Base-by-base conservation (phyloP, 2,888 invertebrate genomes). In the Apamea anceps region DNA sequence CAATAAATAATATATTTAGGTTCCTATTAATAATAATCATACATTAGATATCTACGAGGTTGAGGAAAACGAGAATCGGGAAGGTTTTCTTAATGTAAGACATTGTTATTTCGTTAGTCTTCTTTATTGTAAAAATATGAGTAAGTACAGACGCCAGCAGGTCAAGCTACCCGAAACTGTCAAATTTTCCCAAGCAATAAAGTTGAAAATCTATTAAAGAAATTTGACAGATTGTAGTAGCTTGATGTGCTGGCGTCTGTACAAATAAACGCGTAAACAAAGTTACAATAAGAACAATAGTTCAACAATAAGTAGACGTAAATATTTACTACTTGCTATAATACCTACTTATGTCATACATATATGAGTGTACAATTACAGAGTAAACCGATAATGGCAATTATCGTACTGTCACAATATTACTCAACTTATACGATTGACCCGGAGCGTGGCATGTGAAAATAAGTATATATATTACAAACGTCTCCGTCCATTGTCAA, bases 401-500 rank as follows among this genome's bases (percentile, higher is more conserved):
- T 82, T 72, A 72, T 77, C 28, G 67, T 72, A 72, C 62, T 68
- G 77, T 72, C 72, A 82, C n/a, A 68, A 15, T 82, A 60, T 82
- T 77, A 82, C 72, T 77, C 57, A 82, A 82, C 77, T 51, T 67
- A 82, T 82, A 81, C 45, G 67, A 68, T 57, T 77, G 72, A 82
- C 67, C 62, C 37, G 72, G 42, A 68, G 48, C 51, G 60, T 48
- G 60, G 37, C 72, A 77, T 72, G 72, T 70, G 68, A 77, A 77
- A 70, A 65, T 70, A 28, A 70, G 42, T 54, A 21, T 10, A 0
- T 60, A 57, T 60, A 57, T 54, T 62, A 62, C 37, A 48, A 48
- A 63, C 15, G 57, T 63, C 48, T 54, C 42, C 57, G 57, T 73
- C 25, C 51, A 65, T 66, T 75, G 68, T 54, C n/a, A 45, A 72